A percentile compares a stretch with the other conserved stretches of the same genome.
These are phyloP conservation scores for Drosophila infuscata DNA, from an alignment of 2,888 invertebrate species.

Conservation along the genomic window DNA sequence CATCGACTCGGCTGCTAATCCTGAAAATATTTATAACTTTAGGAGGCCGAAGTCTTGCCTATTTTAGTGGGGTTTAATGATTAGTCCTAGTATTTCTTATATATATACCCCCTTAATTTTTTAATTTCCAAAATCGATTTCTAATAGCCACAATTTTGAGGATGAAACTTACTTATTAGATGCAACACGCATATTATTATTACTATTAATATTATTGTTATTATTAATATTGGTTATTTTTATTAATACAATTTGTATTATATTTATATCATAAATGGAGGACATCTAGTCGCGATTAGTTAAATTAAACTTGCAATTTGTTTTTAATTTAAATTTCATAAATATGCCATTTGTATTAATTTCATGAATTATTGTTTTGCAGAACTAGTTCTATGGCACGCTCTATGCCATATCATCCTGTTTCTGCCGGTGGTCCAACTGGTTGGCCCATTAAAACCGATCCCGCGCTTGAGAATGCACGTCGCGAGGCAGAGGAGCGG, in stretches of 20 bases:
- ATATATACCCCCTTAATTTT: too few species aligned
- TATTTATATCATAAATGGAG: too few species aligned
- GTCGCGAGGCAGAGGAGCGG: constrained; percentile 87
- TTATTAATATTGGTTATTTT: too few species aligned
- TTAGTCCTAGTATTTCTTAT: too few species aligned
- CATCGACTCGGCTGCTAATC: neutral
- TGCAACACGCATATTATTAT: too few species aligned
- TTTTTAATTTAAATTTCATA: neutral
- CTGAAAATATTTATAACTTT: neutral
- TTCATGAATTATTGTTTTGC: constrained; percentile 4
- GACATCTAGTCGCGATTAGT: neutral
- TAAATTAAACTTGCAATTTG: neutral
- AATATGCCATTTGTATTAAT: neutral
- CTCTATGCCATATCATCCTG: constrained; percentile 87
- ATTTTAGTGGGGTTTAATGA: too few species aligned
- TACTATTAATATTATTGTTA: too few species aligned
- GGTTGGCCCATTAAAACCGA: constrained; percentile 89
- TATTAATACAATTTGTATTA: too few species aligned
- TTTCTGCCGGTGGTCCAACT: constrained; percentile 81
- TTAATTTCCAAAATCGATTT: too few species aligned
- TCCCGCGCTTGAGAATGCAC: constrained; percentile 87
- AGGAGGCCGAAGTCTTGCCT: too few species aligned
- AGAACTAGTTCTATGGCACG: constrained; percentile 86
- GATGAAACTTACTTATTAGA: too few species aligned
- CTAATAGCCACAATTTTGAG: too few species aligned